Percentiles rank a stretch among this genome's conserved stretches.
These are phyloP conservation scores for Sebastolobus alascanus DNA, from an alignment of 2,797 vertebrate genomes.

Conservation along the genomic window DNA sequence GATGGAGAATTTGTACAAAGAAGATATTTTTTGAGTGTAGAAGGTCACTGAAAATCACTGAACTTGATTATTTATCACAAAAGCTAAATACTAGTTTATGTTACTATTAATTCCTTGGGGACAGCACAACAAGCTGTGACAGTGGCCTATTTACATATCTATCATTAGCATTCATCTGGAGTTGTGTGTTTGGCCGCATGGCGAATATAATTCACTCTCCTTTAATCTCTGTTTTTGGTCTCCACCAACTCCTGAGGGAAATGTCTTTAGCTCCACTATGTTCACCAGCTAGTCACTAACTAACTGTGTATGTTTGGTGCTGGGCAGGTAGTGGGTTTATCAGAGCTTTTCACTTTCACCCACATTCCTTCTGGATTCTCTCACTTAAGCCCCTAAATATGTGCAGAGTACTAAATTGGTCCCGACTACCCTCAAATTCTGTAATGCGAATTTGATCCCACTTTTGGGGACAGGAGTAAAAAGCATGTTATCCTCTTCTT, in stretches of 20 bases:
- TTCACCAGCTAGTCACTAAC: background rate
- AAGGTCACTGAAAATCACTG: background rate
- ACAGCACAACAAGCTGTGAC: too few relatives aligned
- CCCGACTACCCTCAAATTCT: background rate
- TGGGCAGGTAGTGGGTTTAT: background rate
- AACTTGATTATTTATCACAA: background rate
- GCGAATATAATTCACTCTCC: conserved; percentile 4
- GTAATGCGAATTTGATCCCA: conserved; percentile 26
- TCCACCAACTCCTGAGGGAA: conserved; percentile 7
- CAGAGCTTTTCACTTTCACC: background rate
- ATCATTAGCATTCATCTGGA: conserved; percentile 15
- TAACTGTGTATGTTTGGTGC: background rate
- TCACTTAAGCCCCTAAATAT: conserved; percentile 12
- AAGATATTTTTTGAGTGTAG: background rate
- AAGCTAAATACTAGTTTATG: background rate
- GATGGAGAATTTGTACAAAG: background rate
- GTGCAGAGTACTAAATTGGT: background rate
- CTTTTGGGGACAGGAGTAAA: conserved; percentile 32
- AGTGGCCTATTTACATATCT: background rate
- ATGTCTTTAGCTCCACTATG: background rate
- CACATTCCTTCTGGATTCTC: background rate
- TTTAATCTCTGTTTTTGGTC: conserved; percentile 9
- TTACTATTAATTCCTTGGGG: background rate
- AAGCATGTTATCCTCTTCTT: conserved; percentile 37
- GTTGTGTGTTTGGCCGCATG: background rate